These are phyloP conservation scores for Cydia pomonella DNA, from an alignment of 1,140 invertebrate species.

Conservation along the genomic window DNA sequence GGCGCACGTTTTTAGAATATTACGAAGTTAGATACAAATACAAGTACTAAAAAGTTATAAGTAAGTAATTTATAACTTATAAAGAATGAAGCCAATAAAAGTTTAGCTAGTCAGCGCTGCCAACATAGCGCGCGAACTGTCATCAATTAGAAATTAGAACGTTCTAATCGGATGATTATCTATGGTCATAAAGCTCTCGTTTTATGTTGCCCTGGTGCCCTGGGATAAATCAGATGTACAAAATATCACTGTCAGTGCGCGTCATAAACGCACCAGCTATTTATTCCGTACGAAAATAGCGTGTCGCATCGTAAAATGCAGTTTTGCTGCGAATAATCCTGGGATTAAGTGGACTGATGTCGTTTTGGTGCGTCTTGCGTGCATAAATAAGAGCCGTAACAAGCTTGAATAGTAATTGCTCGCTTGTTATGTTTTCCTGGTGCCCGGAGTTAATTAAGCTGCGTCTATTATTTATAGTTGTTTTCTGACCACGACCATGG, in stretches of 20 bases:
- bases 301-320: slow-evolving; percentile 63
- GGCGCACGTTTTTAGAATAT: slow-evolving; percentile 51
- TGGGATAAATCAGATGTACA: slow-evolving; percentile 64
- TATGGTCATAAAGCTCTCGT: slow-evolving; percentile 53
- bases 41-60: slow-evolving; percentile 35
- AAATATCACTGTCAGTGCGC: slow-evolving; percentile 63
- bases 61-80: too few species aligned
- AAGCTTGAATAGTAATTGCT: slow-evolving; percentile 59
- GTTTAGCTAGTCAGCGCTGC: slow-evolving; percentile 37
- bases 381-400: slow-evolving; percentile 62
- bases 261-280: slow-evolving; percentile 63
- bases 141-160: slow-evolving; percentile 42
- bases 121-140: slow-evolving; percentile 41
- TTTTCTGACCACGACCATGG: slow-evolving; percentile 18
- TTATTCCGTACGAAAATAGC: slow-evolving; percentile 66
- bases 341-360: slow-evolving; percentile 69
- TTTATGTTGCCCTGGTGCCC: slow-evolving; percentile 56
- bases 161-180: slow-evolving; percentile 56
- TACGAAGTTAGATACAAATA: slow-evolving; percentile 51
- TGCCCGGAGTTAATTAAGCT: slow-evolving; percentile 55
- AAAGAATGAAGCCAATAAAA: slow-evolving; percentile 44
- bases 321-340: slow-evolving; percentile 68
- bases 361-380: slow-evolving; percentile 56
- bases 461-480: slow-evolving; percentile 35
- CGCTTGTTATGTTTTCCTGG: slow-evolving; percentile 56